Evolutionary conservation across 2,797 vertebrate species (phyloP), one percentile per base, ranked within the genome.

Genomic region (Acanthornis magna): DNA sequence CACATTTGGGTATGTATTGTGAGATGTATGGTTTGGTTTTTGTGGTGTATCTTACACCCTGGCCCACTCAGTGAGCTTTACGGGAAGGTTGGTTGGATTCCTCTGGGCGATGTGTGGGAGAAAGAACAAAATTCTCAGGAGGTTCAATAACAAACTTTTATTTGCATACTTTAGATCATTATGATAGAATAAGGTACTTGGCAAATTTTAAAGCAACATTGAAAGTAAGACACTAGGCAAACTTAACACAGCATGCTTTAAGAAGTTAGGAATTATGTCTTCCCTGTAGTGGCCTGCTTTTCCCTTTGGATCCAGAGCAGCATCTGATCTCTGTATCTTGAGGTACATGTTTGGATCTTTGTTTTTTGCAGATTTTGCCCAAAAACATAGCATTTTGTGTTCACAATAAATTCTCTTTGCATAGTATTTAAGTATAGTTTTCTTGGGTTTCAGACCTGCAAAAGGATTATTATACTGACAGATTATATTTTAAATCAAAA

Each of bases 1-100:
- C 10, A 11, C 3, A 2, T 58, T 57, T 83, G 42, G 29, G 9
- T 1, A 1, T 2, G 0, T 77, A 13, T 83, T n/a, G 11, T 29
- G 30, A 55, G 40, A 43, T 22, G 60, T 26, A 9, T 50, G 21
- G 13, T 34, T 66, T 50, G 16, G 0, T 16, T 71, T 57, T 57
- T 71, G 27, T 63, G 27, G 8, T 2, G 4, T 43, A 13, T 22
- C 32, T 36, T 27, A 22, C 36, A 10, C 10, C 32, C 8, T 20
- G 17, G 16, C 36, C 26, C 32, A 17, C 16, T 51, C 27, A 51
- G 10, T 0, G 0, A 32, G 1, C 58, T 34, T 58, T 32, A 47
- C 18, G 32, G 36, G 4, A 67, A 32, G 8, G 4, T 32, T 58
- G 32, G 16, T 51, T 58, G 27, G 58, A 43, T 67, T 85, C 10